Percentiles rank a stretch among this genome's conserved stretches.
These are phyloP conservation scores for Novumbra hubbsi DNA, from an alignment of 2,797 vertebrate genomes.

Conservation along the genomic window DNA sequence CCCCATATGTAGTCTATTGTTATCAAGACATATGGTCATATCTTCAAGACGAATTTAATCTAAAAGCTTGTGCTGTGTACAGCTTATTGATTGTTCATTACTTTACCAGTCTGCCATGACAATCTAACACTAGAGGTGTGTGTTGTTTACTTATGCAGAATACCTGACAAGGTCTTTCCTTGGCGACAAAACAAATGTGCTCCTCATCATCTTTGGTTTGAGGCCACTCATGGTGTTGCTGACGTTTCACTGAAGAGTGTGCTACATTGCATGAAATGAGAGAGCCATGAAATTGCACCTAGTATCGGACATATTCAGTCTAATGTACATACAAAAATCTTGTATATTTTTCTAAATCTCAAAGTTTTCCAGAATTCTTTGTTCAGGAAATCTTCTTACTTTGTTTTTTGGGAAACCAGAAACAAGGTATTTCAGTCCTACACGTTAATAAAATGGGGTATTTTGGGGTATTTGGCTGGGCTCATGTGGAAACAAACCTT, in stretches of 20 bases:
- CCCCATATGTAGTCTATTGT: not conserved
- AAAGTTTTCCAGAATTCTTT: too few species aligned
- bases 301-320: not conserved
- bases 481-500: too few species aligned
- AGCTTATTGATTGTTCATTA: not conserved
- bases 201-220: constrained; percentile 1
- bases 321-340: too few species aligned
- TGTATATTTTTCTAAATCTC: too few species aligned
- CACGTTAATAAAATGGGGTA: too few species aligned
- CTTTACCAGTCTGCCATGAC: too few species aligned
- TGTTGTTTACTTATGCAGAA: not conserved
- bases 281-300: not conserved
- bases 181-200: not conserved
- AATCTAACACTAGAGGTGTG: not conserved
- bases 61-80: not conserved
- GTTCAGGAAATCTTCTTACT: too few species aligned
- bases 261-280: not conserved
- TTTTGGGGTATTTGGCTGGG: too few species aligned
- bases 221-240: constrained; percentile 8
- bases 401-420: too few species aligned
- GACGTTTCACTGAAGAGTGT: not conserved
- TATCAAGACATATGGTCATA: not conserved
- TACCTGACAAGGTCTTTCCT: constrained; percentile 5
- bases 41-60: not conserved
- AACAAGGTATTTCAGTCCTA: too few species aligned